A percentile compares a stretch with the other conserved stretches of the same genome.
These are phyloP conservation scores for Rhagophthalmus giganteus DNA, from an alignment of 2,888 invertebrate genomes.

Conservation along the genomic window DNA sequence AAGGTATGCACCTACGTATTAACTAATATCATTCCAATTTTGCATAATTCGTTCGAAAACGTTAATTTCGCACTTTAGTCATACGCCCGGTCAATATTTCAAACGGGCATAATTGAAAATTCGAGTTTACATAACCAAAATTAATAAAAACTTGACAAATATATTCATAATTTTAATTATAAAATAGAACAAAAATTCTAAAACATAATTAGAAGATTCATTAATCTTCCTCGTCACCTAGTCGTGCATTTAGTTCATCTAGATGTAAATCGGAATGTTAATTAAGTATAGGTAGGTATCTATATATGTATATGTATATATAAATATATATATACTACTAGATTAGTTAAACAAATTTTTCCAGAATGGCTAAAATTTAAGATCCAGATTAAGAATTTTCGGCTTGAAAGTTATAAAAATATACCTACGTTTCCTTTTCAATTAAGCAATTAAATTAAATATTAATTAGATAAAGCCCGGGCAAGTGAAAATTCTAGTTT, in stretches of 20 bases:
- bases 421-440: neutral
- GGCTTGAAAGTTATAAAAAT: neutral
- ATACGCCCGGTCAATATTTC: neutral
- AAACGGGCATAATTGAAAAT: neutral
- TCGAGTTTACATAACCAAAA: neutral
- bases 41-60: too few species aligned
- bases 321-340: too few species aligned
- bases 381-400: constrained; percentile 2
- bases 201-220: constrained; percentile 14
- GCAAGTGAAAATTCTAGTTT: too few species aligned
- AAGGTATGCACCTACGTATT: too few species aligned
- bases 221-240: constrained; percentile 11
- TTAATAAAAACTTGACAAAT: constrained; percentile 4
- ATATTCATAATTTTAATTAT: constrained; percentile 7
- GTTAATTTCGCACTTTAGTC: too few species aligned
- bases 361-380: constrained; percentile 1
- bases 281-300: constrained; percentile 11
- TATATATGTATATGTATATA: too few species aligned
- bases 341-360: constrained; percentile 6
- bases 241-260: constrained; percentile 8
- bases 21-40: too few species aligned
- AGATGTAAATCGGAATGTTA: constrained; percentile 11
- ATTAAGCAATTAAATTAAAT: neutral
- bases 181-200: constrained; percentile 5
- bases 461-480: constrained; percentile 2